phyloP scores from a whole-genome alignment of 2,113 vertebrate genomes.

The Rana temporaria region DNA sequence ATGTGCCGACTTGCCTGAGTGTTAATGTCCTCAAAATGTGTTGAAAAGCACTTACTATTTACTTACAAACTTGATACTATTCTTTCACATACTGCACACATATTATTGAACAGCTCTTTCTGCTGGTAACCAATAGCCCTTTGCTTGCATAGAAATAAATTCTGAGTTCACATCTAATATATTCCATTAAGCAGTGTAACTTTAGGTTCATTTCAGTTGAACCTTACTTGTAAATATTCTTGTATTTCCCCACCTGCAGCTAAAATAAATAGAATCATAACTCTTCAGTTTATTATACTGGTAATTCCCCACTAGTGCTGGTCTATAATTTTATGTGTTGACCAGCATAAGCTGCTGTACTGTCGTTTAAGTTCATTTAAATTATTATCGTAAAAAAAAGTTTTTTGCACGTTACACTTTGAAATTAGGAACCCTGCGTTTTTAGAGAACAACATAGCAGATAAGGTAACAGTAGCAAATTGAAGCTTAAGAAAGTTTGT shows the following conservation, averaged over 20 bases:
- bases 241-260: neutral
- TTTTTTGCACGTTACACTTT: neutral
- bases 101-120: too few relatives aligned
- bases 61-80: too few relatives aligned
- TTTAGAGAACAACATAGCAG: neutral
- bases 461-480: neutral
- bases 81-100: too few relatives aligned
- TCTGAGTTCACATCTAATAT: too few relatives aligned
- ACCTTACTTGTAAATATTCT: neutral
- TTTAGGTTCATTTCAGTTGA: neutral
- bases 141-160: too few relatives aligned
- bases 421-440: neutral
- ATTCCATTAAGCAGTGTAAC: too few relatives aligned
- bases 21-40: too few relatives aligned
- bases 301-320: neutral
- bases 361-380: neutral
- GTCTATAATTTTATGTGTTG: neutral
- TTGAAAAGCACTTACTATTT: too few relatives aligned
- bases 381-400: neutral
- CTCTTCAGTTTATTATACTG: neutral
- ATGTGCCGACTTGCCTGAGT: too few relatives aligned
- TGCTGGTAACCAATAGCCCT: too few relatives aligned
- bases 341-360: neutral
- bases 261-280: neutral
- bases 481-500: neutral